Base-by-base conservation (phyloP, 2,113 vertebrate species). In the Damaliscus lunatus region DNA sequence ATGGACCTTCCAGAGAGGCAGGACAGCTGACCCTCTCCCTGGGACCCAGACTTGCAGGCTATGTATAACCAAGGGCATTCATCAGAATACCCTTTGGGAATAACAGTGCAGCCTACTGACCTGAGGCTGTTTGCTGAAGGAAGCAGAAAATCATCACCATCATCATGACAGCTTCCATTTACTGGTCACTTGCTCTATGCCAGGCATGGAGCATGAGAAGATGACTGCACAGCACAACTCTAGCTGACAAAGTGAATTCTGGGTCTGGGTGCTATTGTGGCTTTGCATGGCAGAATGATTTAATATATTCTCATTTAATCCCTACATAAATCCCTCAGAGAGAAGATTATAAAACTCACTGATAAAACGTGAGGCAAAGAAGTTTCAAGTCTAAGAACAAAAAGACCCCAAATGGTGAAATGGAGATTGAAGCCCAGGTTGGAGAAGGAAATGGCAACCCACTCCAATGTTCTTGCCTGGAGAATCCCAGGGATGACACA, bases 191-290 rank as follows among this genome's bases (percentile, higher is more conserved):
- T 29, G 6, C 23, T 9, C 29, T n/a, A 19, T 25, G 67, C 31
- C 36, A 17, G 27, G 40, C 40, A 14, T 27, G 43, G 50, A 50
- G 7, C 60, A 25, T 36, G 25, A 46, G 43, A 14, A 77, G 27
- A 59, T 10, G 10, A 7, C 0, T 2, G 0, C 0, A 36, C 5
- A 3, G 9, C n/a, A 15, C 36, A 33, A 1, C 36, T 78, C 36
- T 2, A 78, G 84, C 77, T n/a, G 91, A 31, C 48, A 21, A 11
- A 15, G 10, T 40, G 57, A 88, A 13, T 3, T 83, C 25, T 40
- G 74, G 62, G 36, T 53, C 33, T 12, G 5, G 5, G 40, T 6
- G 25, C 10, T 78, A 4, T 14, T 21, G 14, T 19, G 29, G 33
- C n/a, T 23, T 17, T 15, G 4, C 50, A 2, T 19, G 81, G 81